Evolutionary conservation across 1,140 invertebrate genomes (phyloP).

Genomic region (Pantala flavescens): DNA sequence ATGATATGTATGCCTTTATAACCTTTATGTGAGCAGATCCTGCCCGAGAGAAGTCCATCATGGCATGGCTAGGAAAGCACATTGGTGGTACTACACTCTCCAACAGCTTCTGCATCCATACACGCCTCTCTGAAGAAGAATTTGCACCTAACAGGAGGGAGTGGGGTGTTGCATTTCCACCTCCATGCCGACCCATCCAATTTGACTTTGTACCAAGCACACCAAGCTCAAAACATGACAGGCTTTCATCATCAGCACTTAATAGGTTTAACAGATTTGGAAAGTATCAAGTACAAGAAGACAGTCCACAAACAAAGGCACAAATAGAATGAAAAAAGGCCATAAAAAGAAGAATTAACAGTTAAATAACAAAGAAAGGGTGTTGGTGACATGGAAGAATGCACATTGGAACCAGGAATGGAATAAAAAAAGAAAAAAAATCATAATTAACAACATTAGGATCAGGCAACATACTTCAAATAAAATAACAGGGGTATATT

Average conservation of each 20-base stretch:
- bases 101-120: conserved; percentile 58
- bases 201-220: conserved; percentile 34
- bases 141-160: conserved; percentile 44
- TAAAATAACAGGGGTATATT: no score
- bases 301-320: no score
- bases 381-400: no score
- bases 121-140: conserved; percentile 41
- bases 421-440: no score
- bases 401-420: no score
- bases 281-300: not conserved
- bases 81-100: conserved; percentile 43
- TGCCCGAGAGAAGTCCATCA: conserved; percentile 46
- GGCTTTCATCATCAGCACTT: conserved; percentile 42
- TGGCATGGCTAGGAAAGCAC: conserved; percentile 45
- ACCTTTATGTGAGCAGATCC: conserved; percentile 62
- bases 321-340: no score
- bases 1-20: no score
- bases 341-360: no score
- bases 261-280: conserved; percentile 19
- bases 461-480: no score
- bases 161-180: not conserved
- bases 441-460: no score
- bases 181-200: conserved; percentile 24
- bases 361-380: no score
- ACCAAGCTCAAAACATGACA: conserved; percentile 47